These are phyloP conservation scores for Aphidius ervi DNA, from an alignment of 1,140 invertebrate genomes.

Conservation along the genomic window DNA sequence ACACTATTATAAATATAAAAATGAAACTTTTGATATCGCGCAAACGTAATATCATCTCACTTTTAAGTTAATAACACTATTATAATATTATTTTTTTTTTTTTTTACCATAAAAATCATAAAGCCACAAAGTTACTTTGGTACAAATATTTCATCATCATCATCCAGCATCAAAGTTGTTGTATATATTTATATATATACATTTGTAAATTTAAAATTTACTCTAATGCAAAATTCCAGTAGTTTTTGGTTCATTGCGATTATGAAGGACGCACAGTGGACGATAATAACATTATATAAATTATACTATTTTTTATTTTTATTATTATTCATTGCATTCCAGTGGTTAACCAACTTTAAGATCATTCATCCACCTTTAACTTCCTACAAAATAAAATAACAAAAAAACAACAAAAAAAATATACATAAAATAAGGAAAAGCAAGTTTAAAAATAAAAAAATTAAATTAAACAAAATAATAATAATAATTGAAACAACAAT, in stretches of 20 bases:
- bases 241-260: conserved; percentile 21
- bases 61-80: conserved; percentile 50
- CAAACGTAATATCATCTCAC: conserved; percentile 33
- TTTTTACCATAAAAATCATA: not conserved
- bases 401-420: too few species aligned
- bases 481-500: too few species aligned
- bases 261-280: conserved; percentile 13
- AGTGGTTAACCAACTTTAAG: conserved; percentile 22
- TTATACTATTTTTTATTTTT: conserved; percentile 1
- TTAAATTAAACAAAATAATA: too few species aligned
- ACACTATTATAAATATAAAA: not conserved
- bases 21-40: conserved; percentile 30
- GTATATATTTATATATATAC: too few species aligned
- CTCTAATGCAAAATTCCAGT: conserved; percentile 20
- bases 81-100: conserved; percentile 22
- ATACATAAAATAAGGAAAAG: too few species aligned
- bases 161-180: too few species aligned
- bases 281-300: conserved; percentile 3
- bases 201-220: not conserved
- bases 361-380: not conserved
- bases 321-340: conserved; percentile 23
- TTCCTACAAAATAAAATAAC: not conserved
- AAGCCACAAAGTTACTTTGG: conserved; percentile 1
- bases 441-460: too few species aligned
- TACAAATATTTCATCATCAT: conserved; percentile 8